Evolutionary conservation across 2,797 vertebrate species (phyloP).

Genomic region (Graptemys geographica): DNA sequence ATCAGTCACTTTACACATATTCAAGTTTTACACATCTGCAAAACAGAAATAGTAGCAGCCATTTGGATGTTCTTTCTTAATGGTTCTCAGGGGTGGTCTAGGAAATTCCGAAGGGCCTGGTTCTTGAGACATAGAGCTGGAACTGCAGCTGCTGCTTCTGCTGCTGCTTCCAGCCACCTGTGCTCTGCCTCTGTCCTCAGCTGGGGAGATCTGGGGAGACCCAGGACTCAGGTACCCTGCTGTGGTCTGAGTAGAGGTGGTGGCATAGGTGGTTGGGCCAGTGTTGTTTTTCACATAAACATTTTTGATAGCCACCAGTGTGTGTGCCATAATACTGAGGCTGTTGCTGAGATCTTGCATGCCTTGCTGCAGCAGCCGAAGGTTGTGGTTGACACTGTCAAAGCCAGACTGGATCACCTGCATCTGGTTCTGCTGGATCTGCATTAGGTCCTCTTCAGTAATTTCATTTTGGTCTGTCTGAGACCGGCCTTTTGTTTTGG

Average conservation of each 20-base stretch:
- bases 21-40: slow-evolving; percentile 76
- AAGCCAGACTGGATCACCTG: slow-evolving; percentile 77
- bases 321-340: slow-evolving; percentile 73
- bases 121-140: slow-evolving; percentile 73
- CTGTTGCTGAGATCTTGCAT: slow-evolving; percentile 77
- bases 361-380: slow-evolving; percentile 75
- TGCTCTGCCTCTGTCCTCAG: slow-evolving; percentile 66
- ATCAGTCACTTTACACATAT: slow-evolving; percentile 40
- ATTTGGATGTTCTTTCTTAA: slow-evolving; percentile 79
- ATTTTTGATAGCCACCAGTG: slow-evolving; percentile 71
- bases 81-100: slow-evolving; percentile 65
- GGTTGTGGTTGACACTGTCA: slow-evolving; percentile 76
- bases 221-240: slow-evolving; percentile 74
- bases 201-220: slow-evolving; percentile 66
- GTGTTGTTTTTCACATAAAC: slow-evolving; percentile 74
- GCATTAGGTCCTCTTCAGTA: slow-evolving; percentile 73
- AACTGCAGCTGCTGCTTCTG: slow-evolving; percentile 79
- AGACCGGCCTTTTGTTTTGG: slow-evolving; percentile 72
- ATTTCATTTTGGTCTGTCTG: slow-evolving; percentile 62
- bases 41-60: slow-evolving; percentile 80
- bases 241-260: slow-evolving; percentile 69
- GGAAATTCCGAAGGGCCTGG: slow-evolving; percentile 73
- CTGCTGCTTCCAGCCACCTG: slow-evolving; percentile 73
- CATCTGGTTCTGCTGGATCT: slow-evolving; percentile 75
- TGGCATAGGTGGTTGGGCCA: slow-evolving; percentile 44